Evolutionary conservation across 2,888 invertebrate species (phyloP).

Genomic region (Noctua comes): DNA sequence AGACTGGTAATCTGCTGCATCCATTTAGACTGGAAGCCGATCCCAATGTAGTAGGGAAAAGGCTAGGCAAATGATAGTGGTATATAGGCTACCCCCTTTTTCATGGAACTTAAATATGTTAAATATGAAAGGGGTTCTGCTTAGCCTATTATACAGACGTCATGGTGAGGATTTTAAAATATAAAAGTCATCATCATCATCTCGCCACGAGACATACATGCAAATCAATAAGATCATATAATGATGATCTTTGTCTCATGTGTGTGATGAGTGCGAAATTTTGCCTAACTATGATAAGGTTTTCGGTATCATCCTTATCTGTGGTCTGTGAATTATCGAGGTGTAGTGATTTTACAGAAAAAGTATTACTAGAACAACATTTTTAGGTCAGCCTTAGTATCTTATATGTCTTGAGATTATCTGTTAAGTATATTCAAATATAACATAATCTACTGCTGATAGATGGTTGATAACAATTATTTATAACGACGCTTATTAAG

Average conservation of each 20-base stretch:
- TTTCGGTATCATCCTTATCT: background rate
- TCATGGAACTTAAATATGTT: background rate
- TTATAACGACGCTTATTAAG: background rate
- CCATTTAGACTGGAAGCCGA: too few relatives aligned
- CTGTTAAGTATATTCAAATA: slow-evolving; percentile 5
- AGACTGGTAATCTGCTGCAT: too few relatives aligned
- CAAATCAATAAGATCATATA: background rate
- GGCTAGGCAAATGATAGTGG: too few relatives aligned
- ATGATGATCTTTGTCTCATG: background rate
- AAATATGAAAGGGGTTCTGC: background rate
- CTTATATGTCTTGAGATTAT: background rate
- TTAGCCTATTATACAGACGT: background rate
- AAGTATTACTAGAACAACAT: background rate
- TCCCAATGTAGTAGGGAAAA: too few relatives aligned
- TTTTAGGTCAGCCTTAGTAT: background rate
- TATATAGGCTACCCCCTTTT: too few relatives aligned
- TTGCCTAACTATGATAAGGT: background rate
- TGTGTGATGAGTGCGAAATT: background rate
- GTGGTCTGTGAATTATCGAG: background rate
- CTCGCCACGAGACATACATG: background rate
- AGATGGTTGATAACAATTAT: background rate
- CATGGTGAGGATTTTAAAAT: background rate
- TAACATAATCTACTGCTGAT: background rate
- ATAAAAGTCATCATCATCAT: background rate
- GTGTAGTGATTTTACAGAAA: slow-evolving; percentile 2